A percentile compares a stretch with the other conserved stretches of the same genome.
phyloP scores from a whole-genome alignment of 2,888 invertebrate genomes.

The Nemoura dubitans region DNA sequence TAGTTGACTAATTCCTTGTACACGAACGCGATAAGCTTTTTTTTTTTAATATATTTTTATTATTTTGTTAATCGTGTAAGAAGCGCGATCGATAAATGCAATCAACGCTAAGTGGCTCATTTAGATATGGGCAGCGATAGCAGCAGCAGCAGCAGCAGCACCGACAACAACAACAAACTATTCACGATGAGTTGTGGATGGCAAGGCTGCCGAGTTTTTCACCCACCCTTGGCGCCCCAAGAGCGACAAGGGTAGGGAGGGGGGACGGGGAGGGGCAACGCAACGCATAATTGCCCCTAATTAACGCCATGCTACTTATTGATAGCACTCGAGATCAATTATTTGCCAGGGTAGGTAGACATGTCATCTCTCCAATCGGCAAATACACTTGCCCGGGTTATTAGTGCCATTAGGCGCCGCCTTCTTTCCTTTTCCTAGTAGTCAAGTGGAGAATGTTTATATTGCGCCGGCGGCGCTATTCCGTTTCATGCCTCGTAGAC shows the following conservation, averaged over 20 bases:
- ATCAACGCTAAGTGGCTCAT: not conserved
- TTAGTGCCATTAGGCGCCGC: not conserved
- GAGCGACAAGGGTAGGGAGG: too few relatives aligned
- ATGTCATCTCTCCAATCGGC: not conserved
- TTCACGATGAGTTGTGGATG: not conserved
- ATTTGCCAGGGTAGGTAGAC: not conserved
- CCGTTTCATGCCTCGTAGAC: too few relatives aligned
- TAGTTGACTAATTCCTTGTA: slow-evolving; percentile 3
- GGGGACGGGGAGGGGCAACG: not conserved
- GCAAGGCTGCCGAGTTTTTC: not conserved
- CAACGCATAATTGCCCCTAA: not conserved
- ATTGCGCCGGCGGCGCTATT: too few relatives aligned
- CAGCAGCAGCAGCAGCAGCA: not conserved
- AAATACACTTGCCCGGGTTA: not conserved
- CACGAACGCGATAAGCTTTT: not conserved
- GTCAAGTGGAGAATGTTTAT: not conserved
- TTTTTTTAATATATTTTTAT: too few relatives aligned
- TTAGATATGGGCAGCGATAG: not conserved
- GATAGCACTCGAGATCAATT: not conserved
- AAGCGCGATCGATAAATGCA: not conserved
- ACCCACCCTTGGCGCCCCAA: not conserved
- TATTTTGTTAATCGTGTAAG: not conserved
- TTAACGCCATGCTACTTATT: not conserved
- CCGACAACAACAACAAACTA: not conserved
- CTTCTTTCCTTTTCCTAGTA: too few relatives aligned